Conservation (phyloP, 2,797 vertebrate species). For the Microchirus variegatus region DNA sequence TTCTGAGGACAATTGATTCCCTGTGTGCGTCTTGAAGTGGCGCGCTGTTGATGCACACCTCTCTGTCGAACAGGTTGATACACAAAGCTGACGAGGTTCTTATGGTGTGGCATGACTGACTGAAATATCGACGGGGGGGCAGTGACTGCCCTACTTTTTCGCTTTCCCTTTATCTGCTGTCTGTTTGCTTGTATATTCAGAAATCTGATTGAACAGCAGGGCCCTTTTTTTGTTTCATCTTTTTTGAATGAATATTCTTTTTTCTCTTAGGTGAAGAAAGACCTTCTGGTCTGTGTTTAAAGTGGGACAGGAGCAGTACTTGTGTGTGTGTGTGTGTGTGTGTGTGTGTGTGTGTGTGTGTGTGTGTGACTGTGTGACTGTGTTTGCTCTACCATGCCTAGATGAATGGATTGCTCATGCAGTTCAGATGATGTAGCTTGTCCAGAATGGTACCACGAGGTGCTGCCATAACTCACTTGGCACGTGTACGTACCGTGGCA, state of each 20-base stretch:
- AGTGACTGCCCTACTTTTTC: constrained; percentile 46
- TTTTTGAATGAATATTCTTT: neutral
- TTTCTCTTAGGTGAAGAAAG: constrained; percentile 1
- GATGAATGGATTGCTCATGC: constrained; percentile 45
- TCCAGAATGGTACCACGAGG: constrained; percentile 42
- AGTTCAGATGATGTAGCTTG: constrained; percentile 46
- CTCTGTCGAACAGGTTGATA: neutral
- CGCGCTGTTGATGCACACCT: no score
- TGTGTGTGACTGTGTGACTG: neutral
- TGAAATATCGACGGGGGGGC: constrained; percentile 24
- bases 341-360: neutral
- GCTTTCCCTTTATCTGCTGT: constrained; percentile 3
- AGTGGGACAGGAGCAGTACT: neutral
- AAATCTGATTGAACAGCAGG: constrained; percentile 19
- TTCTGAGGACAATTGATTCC: no score
- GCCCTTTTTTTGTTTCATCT: neutral
- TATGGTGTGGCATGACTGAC: constrained; percentile 39
- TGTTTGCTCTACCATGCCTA: constrained; percentile 35
- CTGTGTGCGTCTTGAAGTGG: no score
- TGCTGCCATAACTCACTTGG: constrained; percentile 56
- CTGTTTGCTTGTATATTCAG: constrained; percentile 14
- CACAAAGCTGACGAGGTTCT: neutral
- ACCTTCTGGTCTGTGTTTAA: constrained; percentile 3
- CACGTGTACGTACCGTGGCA: constrained; percentile 36
- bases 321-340: neutral